A percentile compares a stretch with the other conserved stretches of the same genome.
phyloP scores from a whole-genome alignment of 1,140 invertebrate genomes.

The Hyles vespertilio region DNA sequence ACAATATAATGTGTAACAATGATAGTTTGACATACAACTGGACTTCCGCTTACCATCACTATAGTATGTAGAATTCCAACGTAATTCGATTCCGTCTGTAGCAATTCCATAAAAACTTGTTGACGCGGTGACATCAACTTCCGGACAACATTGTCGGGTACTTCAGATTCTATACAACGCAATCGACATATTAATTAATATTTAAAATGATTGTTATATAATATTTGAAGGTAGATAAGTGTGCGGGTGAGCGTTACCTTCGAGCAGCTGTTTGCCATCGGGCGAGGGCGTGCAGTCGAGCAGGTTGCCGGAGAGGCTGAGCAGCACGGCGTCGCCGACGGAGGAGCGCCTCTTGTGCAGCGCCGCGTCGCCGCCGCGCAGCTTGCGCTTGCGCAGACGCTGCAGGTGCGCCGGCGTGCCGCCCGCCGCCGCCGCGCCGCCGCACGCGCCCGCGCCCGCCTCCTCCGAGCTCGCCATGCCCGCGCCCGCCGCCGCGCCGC shows the following conservation, averaged over 20 bases:
- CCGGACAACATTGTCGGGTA: conserved; percentile 77
- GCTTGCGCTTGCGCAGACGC: conserved; percentile 83
- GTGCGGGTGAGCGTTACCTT: conserved; percentile 59
- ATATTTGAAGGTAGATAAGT: too few species aligned
- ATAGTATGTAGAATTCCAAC: conserved; percentile 96
- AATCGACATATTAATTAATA: too few species aligned
- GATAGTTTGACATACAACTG: conserved; percentile 24
- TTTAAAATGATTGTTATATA: too few species aligned
- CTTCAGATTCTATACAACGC: conserved; percentile 65
- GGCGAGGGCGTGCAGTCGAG: conserved; percentile 90
- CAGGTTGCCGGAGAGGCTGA: conserved; percentile 91
- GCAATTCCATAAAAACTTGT: conserved; percentile 94
- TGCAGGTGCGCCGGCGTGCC: conserved; percentile 58
- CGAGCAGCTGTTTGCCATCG: conserved; percentile 80
- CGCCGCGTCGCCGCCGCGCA: conserved; percentile 78
- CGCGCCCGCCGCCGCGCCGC: conserved; percentile 48
- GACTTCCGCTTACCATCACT: conserved; percentile 45
- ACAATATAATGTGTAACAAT: too few species aligned
- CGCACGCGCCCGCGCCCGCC: conserved; percentile 21
- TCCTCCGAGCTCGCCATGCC: conserved; percentile 19
- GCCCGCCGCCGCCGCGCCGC: conserved; percentile 20
- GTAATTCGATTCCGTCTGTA: conserved; percentile 98
- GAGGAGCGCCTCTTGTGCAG: conserved; percentile 86
- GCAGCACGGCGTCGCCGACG: conserved; percentile 86
- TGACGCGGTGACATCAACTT: conserved; percentile 86